phyloP scores from a whole-genome alignment of 1,140 invertebrate genomes.

The Aleiodes sp. region DNA sequence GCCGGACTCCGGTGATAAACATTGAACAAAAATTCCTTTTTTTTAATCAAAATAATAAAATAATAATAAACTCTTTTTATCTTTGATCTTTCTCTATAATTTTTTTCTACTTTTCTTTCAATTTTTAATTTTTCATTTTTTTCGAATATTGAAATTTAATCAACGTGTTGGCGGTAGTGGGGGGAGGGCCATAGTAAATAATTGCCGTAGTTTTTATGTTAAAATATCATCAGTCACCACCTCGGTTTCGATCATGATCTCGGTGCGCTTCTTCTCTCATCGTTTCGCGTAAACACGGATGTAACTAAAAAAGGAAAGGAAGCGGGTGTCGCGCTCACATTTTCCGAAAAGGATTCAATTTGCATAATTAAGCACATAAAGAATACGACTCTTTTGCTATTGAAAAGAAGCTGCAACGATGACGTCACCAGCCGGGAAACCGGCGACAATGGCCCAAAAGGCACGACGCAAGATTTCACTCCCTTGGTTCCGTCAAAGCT shows the following conservation, averaged over 20 bases:
- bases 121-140: background rate
- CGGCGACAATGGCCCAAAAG: slow-evolving; percentile 70
- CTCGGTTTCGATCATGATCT: background rate
- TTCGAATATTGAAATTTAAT: background rate
- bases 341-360: no score
- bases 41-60: background rate
- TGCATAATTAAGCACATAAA: no score
- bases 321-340: no score
- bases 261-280: background rate
- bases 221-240: slow-evolving; percentile 1
- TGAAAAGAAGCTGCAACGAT: slow-evolving; percentile 41
- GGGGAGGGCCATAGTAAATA: background rate
- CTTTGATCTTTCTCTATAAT: background rate
- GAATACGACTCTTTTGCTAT: no score
- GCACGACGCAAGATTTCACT: slow-evolving; percentile 85
- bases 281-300: background rate
- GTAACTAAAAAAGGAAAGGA: no score
- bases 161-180: background rate
- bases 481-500: slow-evolving; percentile 87
- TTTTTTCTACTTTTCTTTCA: background rate
- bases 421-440: slow-evolving; percentile 66
- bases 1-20: slow-evolving; percentile 41
- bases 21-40: background rate
- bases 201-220: background rate
- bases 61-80: background rate